Conservation (phyloP, 2,888 invertebrate genomes). For the Eurytoma californica region DNA sequence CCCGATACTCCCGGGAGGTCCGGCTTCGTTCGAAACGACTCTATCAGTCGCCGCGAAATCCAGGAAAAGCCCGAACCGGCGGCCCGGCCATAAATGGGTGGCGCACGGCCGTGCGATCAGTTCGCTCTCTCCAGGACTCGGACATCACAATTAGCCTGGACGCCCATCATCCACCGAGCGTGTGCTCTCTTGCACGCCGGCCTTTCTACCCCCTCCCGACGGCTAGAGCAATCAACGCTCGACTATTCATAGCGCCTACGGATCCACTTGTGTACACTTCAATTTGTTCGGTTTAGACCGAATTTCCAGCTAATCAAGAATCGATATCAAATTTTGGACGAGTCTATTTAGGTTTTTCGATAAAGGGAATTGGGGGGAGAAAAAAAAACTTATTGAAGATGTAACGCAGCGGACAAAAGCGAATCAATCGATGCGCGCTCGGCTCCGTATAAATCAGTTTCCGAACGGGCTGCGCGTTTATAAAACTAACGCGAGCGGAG, state of each 20-base stretch:
- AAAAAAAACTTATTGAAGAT: no score
- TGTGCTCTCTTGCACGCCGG: conserved; percentile 9
- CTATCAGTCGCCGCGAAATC: conserved; percentile 64
- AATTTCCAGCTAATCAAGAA: no score
- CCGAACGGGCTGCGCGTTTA: no score
- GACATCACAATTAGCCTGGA: conserved; percentile 65
- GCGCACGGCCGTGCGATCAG: conserved; percentile 63
- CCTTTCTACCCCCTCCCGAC: neutral
- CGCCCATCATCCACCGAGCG: conserved; percentile 50
- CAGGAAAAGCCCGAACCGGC: conserved; percentile 61
- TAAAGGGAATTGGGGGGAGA: no score
- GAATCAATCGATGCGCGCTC: no score
- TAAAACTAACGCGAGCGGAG: no score
- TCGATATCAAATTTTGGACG: no score
- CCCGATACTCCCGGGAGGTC: conserved; percentile 70
- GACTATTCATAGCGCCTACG: neutral
- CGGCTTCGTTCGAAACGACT: conserved; percentile 68
- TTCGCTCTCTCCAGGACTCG: conserved; percentile 62
- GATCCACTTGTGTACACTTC: neutral
- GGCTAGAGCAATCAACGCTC: neutral
- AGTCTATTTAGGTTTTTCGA: no score
- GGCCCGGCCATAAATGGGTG: conserved; percentile 66
- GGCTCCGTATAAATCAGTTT: no score
- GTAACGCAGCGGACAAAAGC: no score
- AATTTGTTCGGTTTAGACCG: neutral